Conservation (phyloP, 2,888 invertebrate species). For the Furcula furcula region DNA sequence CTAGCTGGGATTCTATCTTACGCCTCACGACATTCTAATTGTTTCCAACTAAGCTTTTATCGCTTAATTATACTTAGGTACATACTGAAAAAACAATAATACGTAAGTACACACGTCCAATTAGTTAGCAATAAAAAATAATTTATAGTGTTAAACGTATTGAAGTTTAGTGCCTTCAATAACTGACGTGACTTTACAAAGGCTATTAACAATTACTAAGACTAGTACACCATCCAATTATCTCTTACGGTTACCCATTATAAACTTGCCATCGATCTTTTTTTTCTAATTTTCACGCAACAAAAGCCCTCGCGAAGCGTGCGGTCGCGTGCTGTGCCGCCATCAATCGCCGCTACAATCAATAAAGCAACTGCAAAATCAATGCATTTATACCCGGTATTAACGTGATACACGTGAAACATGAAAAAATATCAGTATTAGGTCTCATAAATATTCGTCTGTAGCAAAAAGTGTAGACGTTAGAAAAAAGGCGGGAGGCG, state of each 20-base stretch:
- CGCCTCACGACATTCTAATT: too few species aligned
- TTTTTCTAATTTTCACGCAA: conserved; percentile 42
- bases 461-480: conserved; percentile 17
- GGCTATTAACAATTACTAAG: conserved; percentile 1
- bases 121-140: too few species aligned
- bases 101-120: too few species aligned
- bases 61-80: too few species aligned
- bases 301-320: conserved; percentile 33
- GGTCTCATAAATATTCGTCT: conserved; percentile 27
- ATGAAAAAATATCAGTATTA: conserved; percentile 40
- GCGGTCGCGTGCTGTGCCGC: conserved; percentile 56
- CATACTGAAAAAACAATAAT: too few species aligned
- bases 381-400: conserved; percentile 63
- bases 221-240: conserved; percentile 1
- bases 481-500: conserved; percentile 8
- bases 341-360: conserved; percentile 72
- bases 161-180: too few species aligned
- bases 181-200: conserved; percentile 1
- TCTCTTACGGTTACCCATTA: conserved; percentile 1
- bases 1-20: too few species aligned
- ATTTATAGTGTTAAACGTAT: too few species aligned
- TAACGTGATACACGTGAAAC: conserved; percentile 43
- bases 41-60: too few species aligned
- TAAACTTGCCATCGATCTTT: conserved; percentile 24
- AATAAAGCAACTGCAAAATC: conserved; percentile 73